These are phyloP conservation scores for Oedothorax gibbosus DNA, from an alignment of 1,140 invertebrate genomes.

Conservation along the genomic window DNA sequence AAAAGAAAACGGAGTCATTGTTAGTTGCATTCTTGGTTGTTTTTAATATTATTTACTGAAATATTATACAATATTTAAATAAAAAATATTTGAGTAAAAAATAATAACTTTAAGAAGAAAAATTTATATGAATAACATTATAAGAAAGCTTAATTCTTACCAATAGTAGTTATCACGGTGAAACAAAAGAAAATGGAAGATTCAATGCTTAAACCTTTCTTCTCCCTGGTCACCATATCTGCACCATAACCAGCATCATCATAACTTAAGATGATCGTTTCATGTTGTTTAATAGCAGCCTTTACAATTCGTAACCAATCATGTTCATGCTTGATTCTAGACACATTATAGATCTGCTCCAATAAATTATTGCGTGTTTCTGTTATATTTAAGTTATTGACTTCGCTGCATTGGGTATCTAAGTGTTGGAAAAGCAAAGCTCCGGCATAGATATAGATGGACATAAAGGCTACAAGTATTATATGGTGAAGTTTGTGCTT, in stretches of 20 bases:
- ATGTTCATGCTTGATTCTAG: neutral
- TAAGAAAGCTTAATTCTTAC: constrained; percentile 71
- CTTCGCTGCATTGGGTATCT: constrained; percentile 11
- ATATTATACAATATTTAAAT: no score
- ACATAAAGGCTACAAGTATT: constrained; percentile 35
- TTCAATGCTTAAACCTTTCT: constrained; percentile 11
- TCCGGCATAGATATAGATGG: constrained; percentile 46
- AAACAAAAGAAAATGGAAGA: constrained; percentile 82
- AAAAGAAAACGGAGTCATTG: no score
- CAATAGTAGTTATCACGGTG: constrained; percentile 93
- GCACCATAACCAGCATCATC: neutral
- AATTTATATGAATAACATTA: neutral
- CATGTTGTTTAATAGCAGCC: neutral
- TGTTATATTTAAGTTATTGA: constrained; percentile 15
- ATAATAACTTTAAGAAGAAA: neutral
- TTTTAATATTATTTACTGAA: no score
- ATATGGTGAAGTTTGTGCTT: constrained; percentile 44
- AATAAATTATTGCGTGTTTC: constrained; percentile 2
- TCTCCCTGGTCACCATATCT: neutral
- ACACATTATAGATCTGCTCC: neutral
- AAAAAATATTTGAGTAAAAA: no score
- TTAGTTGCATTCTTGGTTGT: no score
- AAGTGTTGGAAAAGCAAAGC: constrained; percentile 52
- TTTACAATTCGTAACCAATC: constrained; percentile 12
- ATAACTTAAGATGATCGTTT: constrained; percentile 8